Conservation (phyloP, 1,140 invertebrate genomes). For the Brachionus sp. region DNA sequence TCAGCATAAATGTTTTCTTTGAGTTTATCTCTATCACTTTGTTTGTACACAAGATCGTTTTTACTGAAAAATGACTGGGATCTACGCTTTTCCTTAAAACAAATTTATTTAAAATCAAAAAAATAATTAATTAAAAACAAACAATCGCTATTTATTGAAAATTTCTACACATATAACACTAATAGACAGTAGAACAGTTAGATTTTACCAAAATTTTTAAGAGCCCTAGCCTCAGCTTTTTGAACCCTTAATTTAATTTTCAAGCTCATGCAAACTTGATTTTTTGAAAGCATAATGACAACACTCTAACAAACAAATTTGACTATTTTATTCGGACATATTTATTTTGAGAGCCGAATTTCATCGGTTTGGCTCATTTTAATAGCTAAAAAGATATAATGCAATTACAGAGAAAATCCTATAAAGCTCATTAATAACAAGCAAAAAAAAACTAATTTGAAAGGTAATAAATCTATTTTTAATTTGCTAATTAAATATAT, state of each 20-base stretch:
- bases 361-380: background rate
- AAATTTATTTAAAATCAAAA: background rate
- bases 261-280: background rate
- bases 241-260: background rate
- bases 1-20: conserved; percentile 32
- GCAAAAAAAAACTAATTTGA: background rate
- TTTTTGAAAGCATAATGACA: background rate
- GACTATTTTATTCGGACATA: background rate
- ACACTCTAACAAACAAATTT: background rate
- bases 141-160: background rate
- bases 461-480: background rate
- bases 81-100: conserved; percentile 18
- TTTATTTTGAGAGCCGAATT: background rate
- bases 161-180: background rate
- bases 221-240: background rate
- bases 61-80: conserved; percentile 8
- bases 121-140: background rate
- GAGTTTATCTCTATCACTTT: background rate
- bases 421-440: background rate
- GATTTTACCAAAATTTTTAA: background rate
- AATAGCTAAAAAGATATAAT: background rate
- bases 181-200: background rate
- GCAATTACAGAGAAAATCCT: background rate
- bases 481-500: background rate
- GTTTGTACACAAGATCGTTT: background rate